These are phyloP conservation scores for Omphaloscelis lunosa DNA, from an alignment of 2,888 invertebrate species.

Conservation along the genomic window DNA sequence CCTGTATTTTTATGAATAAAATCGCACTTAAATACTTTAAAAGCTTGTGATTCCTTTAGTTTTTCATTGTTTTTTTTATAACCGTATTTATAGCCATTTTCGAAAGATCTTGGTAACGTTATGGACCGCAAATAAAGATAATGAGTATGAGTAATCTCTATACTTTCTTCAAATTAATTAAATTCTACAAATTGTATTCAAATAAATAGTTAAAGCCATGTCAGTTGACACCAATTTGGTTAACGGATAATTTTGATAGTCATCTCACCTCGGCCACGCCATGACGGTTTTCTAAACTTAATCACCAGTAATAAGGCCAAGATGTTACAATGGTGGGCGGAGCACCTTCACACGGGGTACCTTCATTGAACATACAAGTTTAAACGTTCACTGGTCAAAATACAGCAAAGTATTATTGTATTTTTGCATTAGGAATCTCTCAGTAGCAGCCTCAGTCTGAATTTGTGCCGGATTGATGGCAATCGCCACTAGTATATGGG, in stretches of 20 bases:
- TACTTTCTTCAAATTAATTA: neutral
- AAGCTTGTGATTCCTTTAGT: neutral
- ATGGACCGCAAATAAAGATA: neutral
- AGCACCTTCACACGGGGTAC: conserved; percentile 1
- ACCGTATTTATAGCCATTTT: neutral
- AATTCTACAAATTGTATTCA: neutral
- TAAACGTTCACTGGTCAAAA: neutral
- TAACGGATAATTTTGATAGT: conserved; percentile 51
- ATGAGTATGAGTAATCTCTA: neutral
- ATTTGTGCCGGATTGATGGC: neutral
- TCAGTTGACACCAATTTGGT: conserved; percentile 40
- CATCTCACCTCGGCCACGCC: conserved; percentile 35
- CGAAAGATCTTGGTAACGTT: neutral
- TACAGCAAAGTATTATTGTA: neutral
- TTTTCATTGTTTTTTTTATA: neutral
- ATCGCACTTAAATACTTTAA: neutral
- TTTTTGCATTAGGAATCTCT: neutral
- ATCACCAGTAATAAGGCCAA: conserved; percentile 48
- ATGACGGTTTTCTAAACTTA: conserved; percentile 39
- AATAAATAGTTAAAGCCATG: neutral
- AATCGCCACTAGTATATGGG: neutral
- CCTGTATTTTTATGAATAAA: neutral
- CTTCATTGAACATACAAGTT: neutral
- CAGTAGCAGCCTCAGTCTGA: neutral
- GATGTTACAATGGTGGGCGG: conserved; percentile 53